Percentiles rank a stretch among this genome's conserved stretches.
Evolutionary conservation across 2,113 vertebrate genomes (phyloP).

Genomic region (Epinephelus fuscoguttatus): DNA sequence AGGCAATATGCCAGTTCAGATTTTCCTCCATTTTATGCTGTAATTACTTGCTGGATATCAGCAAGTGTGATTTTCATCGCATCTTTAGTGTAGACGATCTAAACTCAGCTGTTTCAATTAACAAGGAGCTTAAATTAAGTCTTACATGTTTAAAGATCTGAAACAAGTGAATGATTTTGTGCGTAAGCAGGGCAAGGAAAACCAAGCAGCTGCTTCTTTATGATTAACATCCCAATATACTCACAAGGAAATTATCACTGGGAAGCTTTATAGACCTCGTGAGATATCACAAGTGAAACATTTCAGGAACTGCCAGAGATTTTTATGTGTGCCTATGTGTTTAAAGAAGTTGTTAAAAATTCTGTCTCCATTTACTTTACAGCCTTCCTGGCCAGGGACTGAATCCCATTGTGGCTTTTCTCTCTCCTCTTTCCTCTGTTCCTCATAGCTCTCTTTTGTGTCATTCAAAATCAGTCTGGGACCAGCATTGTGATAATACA

Average conservation of each 20-base stretch:
- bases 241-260: background rate
- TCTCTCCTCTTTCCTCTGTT: constrained; percentile 4
- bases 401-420: background rate
- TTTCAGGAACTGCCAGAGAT: background rate
- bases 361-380: background rate
- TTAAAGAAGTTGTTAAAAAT: constrained; percentile 1
- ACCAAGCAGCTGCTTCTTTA: background rate
- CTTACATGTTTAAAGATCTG: background rate
- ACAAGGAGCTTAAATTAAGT: background rate
- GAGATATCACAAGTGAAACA: background rate
- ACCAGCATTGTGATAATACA: background rate
- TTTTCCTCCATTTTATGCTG: background rate
- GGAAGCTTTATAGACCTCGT: background rate
- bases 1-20: background rate
- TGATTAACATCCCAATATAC: background rate
- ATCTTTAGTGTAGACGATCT: background rate
- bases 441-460: background rate
- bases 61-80: background rate
- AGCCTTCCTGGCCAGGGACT: background rate
- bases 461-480: constrained; percentile 8
- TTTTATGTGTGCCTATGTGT: background rate
- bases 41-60: background rate
- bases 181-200: background rate
- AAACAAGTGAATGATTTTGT: background rate
- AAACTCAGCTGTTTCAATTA: background rate